Percentiles rank a stretch among this genome's conserved stretches.
phyloP scores from a whole-genome alignment of 2,888 invertebrate genomes.

The Allacma fusca region DNA sequence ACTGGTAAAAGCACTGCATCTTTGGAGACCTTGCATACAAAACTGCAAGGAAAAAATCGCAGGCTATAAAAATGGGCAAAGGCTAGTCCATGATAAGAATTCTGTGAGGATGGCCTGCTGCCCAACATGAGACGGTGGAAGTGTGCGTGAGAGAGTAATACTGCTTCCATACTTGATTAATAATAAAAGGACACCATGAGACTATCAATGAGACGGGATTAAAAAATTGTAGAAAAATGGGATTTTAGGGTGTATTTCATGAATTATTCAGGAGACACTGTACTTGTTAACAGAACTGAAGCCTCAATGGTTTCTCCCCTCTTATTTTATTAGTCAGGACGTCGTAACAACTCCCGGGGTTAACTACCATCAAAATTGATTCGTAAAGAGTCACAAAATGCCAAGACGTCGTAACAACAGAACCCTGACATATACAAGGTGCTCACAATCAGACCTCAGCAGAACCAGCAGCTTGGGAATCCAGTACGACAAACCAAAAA shows the following conservation, averaged over 20 bases:
- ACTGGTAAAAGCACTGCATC: too few relatives aligned
- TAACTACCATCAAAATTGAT: conserved; percentile 12
- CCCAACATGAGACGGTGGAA: not conserved
- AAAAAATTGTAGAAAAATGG: not conserved
- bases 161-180: not conserved
- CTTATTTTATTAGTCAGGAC: conserved; percentile 7
- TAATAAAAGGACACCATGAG: not conserved
- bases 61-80: not conserved
- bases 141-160: conserved; percentile 12
- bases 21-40: too few relatives aligned
- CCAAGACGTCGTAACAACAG: not conserved
- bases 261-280: conserved; percentile 1
- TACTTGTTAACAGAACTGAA: conserved; percentile 2
- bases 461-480: not conserved
- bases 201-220: not conserved
- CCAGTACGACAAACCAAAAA: not conserved
- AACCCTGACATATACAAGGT: not conserved
- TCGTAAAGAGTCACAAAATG: conserved; percentile 8
- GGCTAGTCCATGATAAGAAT: not conserved
- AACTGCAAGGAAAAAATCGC: too few relatives aligned
- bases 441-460: too few relatives aligned
- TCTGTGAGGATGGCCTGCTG: not conserved
- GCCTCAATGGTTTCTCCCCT: conserved; percentile 1
- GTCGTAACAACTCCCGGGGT: conserved; percentile 16
- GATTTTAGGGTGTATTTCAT: not conserved